Base-by-base conservation (phyloP, 1,140 invertebrate species). In the Danaus melanippus region DNA sequence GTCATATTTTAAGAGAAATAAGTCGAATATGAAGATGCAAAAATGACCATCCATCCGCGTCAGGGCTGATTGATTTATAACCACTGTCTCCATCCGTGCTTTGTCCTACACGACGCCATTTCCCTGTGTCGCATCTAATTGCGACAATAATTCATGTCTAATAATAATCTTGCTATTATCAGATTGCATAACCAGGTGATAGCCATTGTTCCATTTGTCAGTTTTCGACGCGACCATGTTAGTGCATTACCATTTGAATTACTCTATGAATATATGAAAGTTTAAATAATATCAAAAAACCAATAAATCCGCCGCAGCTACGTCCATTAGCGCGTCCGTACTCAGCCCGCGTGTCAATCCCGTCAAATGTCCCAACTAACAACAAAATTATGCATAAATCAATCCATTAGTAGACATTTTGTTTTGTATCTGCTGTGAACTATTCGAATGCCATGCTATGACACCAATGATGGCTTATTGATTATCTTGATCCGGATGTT, bases 161-260 rank as follows among this genome's bases (percentile, higher is more conserved):
- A 76, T 79, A 76, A 77, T 81, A 79, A 80, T 80, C 75, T 76
- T 78, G 69, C 73, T 77, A 79, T 79, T 76, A 69, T 69, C 66
- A 63, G 66, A 59, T 65, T 68, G 62, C 60, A 65, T 62, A 60
- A 63, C 50, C 66, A 69, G 66, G 66, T 66, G 64, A 67, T 43
- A 15, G 52, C 66, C 46, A 66, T 69, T 69, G 66, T 69, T 60
- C 44, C 58, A 32, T 65, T 65, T 57, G 56, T 41, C 46, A 52
- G 42, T 44, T 45, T 52, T 45, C 42, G 44, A n/a, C 42, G 50
- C 15, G 15, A 15, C 15, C 15, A 3, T 15, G 15, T 15, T 15
- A 15, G 15, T 15, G 15, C 3, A 15, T 15, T 15, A 15, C 15
- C 15, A 15, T 15, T 15, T 15, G 15, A 15, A 15, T 15, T 3